Base-by-base conservation (phyloP, 2,888 invertebrate species). In the Euproctis similis region DNA sequence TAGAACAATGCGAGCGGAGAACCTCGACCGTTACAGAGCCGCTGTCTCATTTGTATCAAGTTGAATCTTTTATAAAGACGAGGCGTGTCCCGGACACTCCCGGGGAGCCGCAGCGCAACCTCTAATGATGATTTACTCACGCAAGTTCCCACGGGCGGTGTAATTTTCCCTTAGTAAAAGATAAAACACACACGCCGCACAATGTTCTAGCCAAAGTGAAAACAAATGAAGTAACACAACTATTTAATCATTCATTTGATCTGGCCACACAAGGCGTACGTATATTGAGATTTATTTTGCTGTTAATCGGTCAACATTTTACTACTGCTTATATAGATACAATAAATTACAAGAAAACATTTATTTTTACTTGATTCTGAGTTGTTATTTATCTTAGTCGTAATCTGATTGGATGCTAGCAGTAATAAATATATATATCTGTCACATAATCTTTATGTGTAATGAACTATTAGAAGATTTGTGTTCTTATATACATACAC, bases 11-110 rank as follows among this genome's bases (percentile, higher is more conserved):
- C n/a, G n/a, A n/a, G n/a, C n/a, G n/a, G n/a, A n/a, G n/a, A n/a
- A n/a, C 46, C 50, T 43, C 40, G 24, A 50, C 59, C 62, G 63
- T 73, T 72, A 70, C 57, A 71, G 59, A 60, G n/a, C n/a, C n/a
- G 51, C 51, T 57, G 65, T 60, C 70, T 73, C 60, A 70, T 76
- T 69, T 68, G 73, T 75, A 72, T 73, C 67, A 70, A 62, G 64
- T 62, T 80, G 78, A 80, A 80, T 80, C 68, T 80, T 80, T 80
- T 80, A 78, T 80, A 76, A 74, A 74, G 72, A 74, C 68, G 55
- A 65, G 66, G 60, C 65, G 59, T 69, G 75, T 74, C 75, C 62
- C 67, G 52, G 53, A n/a, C n/a, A n/a, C n/a, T n/a, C n/a, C n/a
- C n/a, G n/a, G n/a, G n/a, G n/a, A 50, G 55, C 49, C 56, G 40